phyloP scores from a whole-genome alignment of 2,888 invertebrate genomes.

The Leuctra nigra region DNA sequence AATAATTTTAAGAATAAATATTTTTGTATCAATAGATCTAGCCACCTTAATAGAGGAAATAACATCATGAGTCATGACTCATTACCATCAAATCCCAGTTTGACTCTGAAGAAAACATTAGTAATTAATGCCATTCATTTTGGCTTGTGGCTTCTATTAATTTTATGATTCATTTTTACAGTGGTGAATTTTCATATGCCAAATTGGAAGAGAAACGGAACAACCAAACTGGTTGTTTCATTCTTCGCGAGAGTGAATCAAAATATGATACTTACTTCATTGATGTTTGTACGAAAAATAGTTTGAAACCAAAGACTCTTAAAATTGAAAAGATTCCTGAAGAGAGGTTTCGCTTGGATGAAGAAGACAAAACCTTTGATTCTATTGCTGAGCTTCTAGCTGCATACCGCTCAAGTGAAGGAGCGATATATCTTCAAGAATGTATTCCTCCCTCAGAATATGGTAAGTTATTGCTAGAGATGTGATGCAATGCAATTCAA shows the following conservation, averaged over 20 bases:
- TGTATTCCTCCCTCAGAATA: slow-evolving; percentile 84
- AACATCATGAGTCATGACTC: too few species aligned
- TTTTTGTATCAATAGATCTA: too few species aligned
- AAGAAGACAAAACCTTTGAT: slow-evolving; percentile 46
- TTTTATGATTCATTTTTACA: slow-evolving; percentile 44
- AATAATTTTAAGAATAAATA: too few species aligned
- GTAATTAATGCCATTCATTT: too few species aligned
- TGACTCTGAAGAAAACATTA: too few species aligned
- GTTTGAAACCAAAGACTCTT: slow-evolving; percentile 61
- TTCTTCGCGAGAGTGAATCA: slow-evolving; percentile 74
- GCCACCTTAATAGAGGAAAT: too few species aligned
- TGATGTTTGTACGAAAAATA: slow-evolving; percentile 69
- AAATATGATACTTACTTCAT: slow-evolving; percentile 73
- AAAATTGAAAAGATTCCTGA: slow-evolving; percentile 54
- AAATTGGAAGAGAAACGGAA: slow-evolving; percentile 74
- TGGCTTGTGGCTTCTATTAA: too few species aligned
- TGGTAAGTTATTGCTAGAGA: too few species aligned
- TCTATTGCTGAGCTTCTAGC: slow-evolving; percentile 56
- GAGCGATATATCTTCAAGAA: slow-evolving; percentile 59
- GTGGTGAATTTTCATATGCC: slow-evolving; percentile 75
- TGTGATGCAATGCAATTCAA: too few species aligned
- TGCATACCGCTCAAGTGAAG: slow-evolving; percentile 54
- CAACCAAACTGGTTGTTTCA: slow-evolving; percentile 70
- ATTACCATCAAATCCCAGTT: too few species aligned
- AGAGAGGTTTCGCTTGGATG: slow-evolving; percentile 50